Conservation (phyloP, 2,113 vertebrate genomes). For the Spea bombifrons region DNA sequence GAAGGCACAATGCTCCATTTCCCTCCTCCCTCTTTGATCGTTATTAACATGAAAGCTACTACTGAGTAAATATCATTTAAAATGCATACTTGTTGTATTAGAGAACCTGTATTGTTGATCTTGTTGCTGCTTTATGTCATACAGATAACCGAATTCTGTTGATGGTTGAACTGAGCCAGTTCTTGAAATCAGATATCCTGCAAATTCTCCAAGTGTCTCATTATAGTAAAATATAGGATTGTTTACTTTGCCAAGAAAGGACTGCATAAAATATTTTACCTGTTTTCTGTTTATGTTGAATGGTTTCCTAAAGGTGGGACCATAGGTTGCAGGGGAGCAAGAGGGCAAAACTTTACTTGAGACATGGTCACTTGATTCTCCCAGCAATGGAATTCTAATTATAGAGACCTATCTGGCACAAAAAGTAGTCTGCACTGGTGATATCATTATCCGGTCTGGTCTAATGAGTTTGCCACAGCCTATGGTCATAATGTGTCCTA, state of each 20-base stretch:
- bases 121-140: constrained; percentile 1
- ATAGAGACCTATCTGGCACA: too few species aligned
- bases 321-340: too few species aligned
- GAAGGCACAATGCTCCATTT: neutral
- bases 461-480: too few species aligned
- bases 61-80: constrained; percentile 36
- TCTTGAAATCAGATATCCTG: constrained; percentile 27
- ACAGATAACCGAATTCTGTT: constrained; percentile 13
- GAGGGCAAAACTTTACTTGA: too few species aligned
- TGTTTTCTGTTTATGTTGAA: neutral
- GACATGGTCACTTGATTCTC: too few species aligned
- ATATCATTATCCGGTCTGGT: too few species aligned
- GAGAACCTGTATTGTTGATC: constrained; percentile 2
- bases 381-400: too few species aligned
- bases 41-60: constrained; percentile 22
- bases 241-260: neutral
- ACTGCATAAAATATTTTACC: neutral
- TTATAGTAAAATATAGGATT: neutral
- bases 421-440: too few species aligned
- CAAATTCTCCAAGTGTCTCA: constrained; percentile 19
- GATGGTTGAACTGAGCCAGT: neutral
- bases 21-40: neutral
- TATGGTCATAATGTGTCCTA: too few species aligned
- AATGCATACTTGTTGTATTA: constrained; percentile 24
- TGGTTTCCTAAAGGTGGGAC: neutral